These are phyloP conservation scores for Prolemur simus DNA, from an alignment of 2,113 vertebrate genomes.

Conservation along the genomic window DNA sequence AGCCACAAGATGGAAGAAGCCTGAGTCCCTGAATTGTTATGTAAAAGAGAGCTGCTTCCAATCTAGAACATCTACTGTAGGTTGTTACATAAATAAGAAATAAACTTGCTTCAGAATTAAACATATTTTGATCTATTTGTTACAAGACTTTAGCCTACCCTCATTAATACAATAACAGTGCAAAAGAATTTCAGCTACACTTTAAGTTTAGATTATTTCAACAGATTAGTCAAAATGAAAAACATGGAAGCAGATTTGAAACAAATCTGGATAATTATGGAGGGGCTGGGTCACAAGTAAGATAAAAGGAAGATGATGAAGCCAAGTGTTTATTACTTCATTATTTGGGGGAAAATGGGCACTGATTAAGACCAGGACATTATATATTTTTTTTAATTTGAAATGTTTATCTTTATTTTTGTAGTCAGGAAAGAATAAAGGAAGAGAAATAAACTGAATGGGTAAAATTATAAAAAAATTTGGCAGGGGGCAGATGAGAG, in stretches of 20 bases:
- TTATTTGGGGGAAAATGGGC: not conserved
- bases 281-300: not conserved
- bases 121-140: not conserved
- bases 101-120: not conserved
- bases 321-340: not conserved
- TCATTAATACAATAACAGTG: not conserved
- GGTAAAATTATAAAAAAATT: not conserved
- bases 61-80: not conserved
- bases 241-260: not conserved
- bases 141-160: not conserved
- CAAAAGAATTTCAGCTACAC: not conserved
- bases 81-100: not conserved
- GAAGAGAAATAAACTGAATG: not conserved
- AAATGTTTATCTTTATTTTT: not conserved
- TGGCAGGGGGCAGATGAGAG: not conserved
- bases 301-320: not conserved
- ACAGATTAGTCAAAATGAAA: not conserved
- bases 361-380: not conserved
- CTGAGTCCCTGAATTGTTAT: not conserved
- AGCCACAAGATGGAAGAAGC: not conserved
- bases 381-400: not conserved
- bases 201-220: not conserved
- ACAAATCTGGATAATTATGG: not conserved
- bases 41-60: not conserved
- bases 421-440: not conserved